Evolutionary conservation across 2,888 invertebrate species (phyloP), one percentile per base, ranked within the genome.

Genomic region (Trichogramma dendrolimi): DNA sequence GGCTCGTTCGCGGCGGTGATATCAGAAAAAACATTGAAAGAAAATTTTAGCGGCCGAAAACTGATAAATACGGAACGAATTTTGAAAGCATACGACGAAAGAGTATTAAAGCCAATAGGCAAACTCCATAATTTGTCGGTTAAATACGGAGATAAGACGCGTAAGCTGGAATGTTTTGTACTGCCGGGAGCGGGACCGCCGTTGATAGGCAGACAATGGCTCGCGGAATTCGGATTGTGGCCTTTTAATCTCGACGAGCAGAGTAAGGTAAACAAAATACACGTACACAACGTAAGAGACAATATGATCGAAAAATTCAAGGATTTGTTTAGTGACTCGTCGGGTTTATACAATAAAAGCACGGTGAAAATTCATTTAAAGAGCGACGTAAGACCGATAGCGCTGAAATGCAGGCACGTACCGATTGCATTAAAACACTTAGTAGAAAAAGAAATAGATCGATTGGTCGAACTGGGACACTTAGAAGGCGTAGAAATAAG

Each of bases 291-390:
- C 6, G 4, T 44, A 4, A 11, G 2, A 4, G 39, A 56, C 4
- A 39, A 58, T 47, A 10, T 52, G 10, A 8, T 5, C 2, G 14
- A 54, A 8, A 55, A 58, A 39, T 67, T 44, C 41, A 11, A 11
- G n/a, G 52, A 41, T 4, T 58, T 67, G 14, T 64, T 67, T 53
- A 55, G 40, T 6, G 55, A 54, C 14, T n/a, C 46, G 6, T 61
- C 64, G 4, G 66, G 62, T 1, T 7, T 58, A 7, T 67, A 58
- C 40, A 68, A 58, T 43, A 67, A 64, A 57, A 62, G 65, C 10
- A 66, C 51, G 10, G 52, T 49, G 2, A 62, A 54, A 47, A 58
- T 66, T 14, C 41, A 66, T 39, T 56, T 63, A 53, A 67, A 58
- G 63, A 60, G 65, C 1, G 49, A 60, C 14, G 39, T 58, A 11